Evolutionary conservation across 2,888 invertebrate species (phyloP), one percentile per base, ranked within the genome.

Genomic region (Ornithoptera alexandrae): DNA sequence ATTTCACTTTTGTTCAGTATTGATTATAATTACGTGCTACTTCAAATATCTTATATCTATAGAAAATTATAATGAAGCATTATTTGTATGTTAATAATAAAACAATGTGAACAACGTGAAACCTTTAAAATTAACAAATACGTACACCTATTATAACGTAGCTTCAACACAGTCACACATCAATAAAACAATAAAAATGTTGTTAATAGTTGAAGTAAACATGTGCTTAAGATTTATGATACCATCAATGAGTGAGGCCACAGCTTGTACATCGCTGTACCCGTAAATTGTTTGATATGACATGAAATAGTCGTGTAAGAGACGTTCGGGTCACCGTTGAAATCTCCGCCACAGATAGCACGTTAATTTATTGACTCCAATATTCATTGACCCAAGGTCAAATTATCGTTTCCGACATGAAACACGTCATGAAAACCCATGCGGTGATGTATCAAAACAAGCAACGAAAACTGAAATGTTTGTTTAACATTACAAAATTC

Each of bases 251-350:
- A 81, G 84, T 74, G 79, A 78, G 82, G 63, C 83, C 84, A 82
- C 84, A 81, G 81, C 74, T 78, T 80, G 78, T 81, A 79, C 79
- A 77, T 75, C 74, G 78, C 75, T 74, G 72, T 70, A 76, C 76
- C 81, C 81, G 84, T 88, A 85, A 88, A 89, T 88, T 87, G 84
- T 84, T 87, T 84, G 82, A 86, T 80, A 80, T 81, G 87, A 84
- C 86, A 83, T 77, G 76, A 77, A 76, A 74, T 80, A 77, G 80
- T 83, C 80, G 75, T 74, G 75, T 77, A 79, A 78, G 76, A 79
- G 72, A 62, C 69, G 79, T 18, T 62, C 63, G 70, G 70, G 70
- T 70, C 70, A 63, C 69, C 59, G 67, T 70, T 67, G 63, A 67
- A 60, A 70, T 70, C 70, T 70, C 62, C 58, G 62, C 66, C 53